Evolutionary conservation across 2,888 invertebrate species (phyloP).

Genomic region (Ennomos fuscantarius): DNA sequence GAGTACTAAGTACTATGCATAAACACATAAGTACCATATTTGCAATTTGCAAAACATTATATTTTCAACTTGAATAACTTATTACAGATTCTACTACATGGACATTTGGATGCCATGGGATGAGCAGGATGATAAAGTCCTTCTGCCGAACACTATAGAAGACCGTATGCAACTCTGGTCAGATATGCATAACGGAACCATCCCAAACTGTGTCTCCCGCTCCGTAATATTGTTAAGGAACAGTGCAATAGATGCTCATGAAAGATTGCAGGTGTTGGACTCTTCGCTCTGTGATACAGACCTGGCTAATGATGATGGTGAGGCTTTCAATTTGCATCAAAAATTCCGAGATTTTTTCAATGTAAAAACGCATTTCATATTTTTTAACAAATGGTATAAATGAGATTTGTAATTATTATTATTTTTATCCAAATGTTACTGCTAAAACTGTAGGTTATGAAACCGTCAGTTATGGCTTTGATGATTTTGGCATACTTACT

Average conservation of each 20-base stretch:
- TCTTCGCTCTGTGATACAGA: constrained; percentile 73
- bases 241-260: constrained; percentile 74
- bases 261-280: constrained; percentile 70
- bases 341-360: too few species aligned
- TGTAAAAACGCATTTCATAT: too few species aligned
- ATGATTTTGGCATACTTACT: too few species aligned
- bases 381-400: too few species aligned
- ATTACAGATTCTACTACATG: constrained; percentile 86
- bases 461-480: too few species aligned
- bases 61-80: too few species aligned
- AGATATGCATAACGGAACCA: constrained; percentile 70
- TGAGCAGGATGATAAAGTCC: constrained; percentile 87
- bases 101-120: constrained; percentile 90
- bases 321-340: background rate
- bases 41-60: too few species aligned
- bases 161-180: constrained; percentile 78
- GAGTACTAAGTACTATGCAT: too few species aligned
- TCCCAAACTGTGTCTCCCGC: constrained; percentile 67
- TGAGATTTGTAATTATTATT: too few species aligned
- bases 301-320: constrained; percentile 74
- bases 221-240: constrained; percentile 64
- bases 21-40: too few species aligned
- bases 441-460: too few species aligned
- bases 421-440: too few species aligned
- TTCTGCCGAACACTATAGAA: constrained; percentile 74